Conservation (phyloP, 1,140 invertebrate genomes). For the Holcopasites calliopsidis region DNA sequence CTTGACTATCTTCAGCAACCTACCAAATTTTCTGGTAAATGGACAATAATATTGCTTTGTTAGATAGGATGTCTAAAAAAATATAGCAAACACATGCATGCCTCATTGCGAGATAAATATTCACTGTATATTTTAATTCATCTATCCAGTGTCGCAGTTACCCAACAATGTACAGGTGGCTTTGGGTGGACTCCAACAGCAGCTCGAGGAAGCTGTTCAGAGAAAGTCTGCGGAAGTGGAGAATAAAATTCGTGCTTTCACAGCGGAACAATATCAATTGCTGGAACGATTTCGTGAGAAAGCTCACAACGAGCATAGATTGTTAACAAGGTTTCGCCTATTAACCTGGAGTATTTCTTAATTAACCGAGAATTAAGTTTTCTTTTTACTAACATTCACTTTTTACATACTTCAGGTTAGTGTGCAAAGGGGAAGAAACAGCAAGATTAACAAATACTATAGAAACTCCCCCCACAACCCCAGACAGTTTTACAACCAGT, state of each 20-base stretch:
- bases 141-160: slow-evolving; percentile 69
- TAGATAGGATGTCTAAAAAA: too few species aligned
- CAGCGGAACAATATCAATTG: slow-evolving; percentile 78
- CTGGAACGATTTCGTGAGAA: slow-evolving; percentile 79
- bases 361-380: slow-evolving; percentile 22
- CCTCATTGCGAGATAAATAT: not conserved
- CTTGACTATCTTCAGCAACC: slow-evolving; percentile 65
- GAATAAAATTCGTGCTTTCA: slow-evolving; percentile 79
- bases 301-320: slow-evolving; percentile 78
- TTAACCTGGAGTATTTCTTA: not conserved
- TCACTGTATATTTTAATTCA: slow-evolving; percentile 23
- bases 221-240: slow-evolving; percentile 76
- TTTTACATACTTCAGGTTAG: slow-evolving; percentile 53
- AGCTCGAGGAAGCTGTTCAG: slow-evolving; percentile 77
- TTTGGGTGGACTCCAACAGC: slow-evolving; percentile 78
- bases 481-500: slow-evolving; percentile 59
- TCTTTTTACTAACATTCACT: not conserved
- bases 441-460: slow-evolving; percentile 56
- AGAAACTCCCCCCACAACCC: slow-evolving; percentile 61
- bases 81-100: too few species aligned
- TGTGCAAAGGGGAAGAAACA: slow-evolving; percentile 62
- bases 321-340: slow-evolving; percentile 73
- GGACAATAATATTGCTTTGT: too few species aligned
- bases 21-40: slow-evolving; percentile 73
- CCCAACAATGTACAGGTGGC: slow-evolving; percentile 68